Base-by-base conservation (phyloP, 30 jellyfish, hydroid and myxozoan species). In the Cassiopea xamachana region DNA sequence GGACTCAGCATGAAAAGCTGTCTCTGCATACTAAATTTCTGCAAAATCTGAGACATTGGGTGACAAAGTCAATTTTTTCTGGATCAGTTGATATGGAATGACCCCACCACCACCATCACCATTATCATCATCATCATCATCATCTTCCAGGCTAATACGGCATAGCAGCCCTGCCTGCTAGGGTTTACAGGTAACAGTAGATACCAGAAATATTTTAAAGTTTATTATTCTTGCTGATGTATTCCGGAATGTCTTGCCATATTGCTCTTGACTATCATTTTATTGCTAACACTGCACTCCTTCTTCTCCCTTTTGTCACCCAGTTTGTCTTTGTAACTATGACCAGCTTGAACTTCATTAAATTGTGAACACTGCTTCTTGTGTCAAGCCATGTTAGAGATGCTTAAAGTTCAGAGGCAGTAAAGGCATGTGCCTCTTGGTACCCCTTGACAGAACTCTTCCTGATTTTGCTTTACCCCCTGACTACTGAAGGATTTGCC, bases 391-490 rank as follows among this genome's bases (percentile, higher is more conserved):
- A 67, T 67, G 76, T 14, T 67, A 2, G 76, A 67, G 18, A 67
- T 67, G 18, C 76, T 67, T 19, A 67, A 67, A 67, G 15, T 13
- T 3, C 76, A 14, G 76, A 67, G 76, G 15, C 18, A 14, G 46
- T 67, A 67, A 19, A 19, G 76, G 46, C 76, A 67, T 67, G 76
- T 67, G 46, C 76, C 76, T 14, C 76, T 67, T 67, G 76, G 76
- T 67, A 19, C 46, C 76, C 39, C 39, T 67, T 67, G 15, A 67
- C 76, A 67, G 76, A 67, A 67, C 76, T 67, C 76, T 14, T 67
- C 46, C 4, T 67, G 76, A 19, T 19, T 67, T 67, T 67, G 76
- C 46, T 67, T 67, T 67, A 14, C 76, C 76, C 76, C 76, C 6
- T 2, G 76, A 19, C 76, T 67, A 15, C 39, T 14, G n/a, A 19